Base-by-base conservation (phyloP, 2,888 invertebrate species). In the Lysandra bellargus region DNA sequence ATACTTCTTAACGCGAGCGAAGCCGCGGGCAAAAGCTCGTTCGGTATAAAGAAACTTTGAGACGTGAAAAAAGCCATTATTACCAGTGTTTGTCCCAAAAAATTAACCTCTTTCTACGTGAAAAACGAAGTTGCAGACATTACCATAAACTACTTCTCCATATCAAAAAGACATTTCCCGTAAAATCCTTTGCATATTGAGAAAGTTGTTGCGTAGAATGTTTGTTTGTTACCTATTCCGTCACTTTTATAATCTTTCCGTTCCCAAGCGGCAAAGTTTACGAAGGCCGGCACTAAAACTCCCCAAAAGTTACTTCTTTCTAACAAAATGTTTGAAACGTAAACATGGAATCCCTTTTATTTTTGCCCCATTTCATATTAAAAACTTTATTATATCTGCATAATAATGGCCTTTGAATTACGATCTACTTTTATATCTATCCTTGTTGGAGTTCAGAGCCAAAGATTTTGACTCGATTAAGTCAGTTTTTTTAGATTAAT, bases 231-330 rank as follows among this genome's bases (percentile, higher is more conserved):
- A 69, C 17, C 57, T 57, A 17, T 17, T 69, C 33, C 33, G 33
- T 17, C 69, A 69, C 69, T 69, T 69, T 69, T 33, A 69, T 33
- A 69, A 69, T 69, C 69, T 69, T 69, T 69, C 69, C 69, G 69
- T 69, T 37, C 33, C 69, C 33, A 37, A 69, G 69, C 12, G 69
- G 69, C 33, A 14, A 69, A 33, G 69, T 69, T 69, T 1, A 14
- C 33, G 69, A 33, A 69, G 69, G 69, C 14, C 69, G 14, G 4
- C 33, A 69, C 69, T 69, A 4, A 69, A 37, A 69, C 5, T 69
- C 14, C 12, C 64, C 33, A 5, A 37, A 69, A 69, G 64, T 30
- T 64, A 37, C 33, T 69, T 37, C 33, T 37, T 69, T 14, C 61
- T 14, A 37, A 69, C 69, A 69, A 69, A 69, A 69, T 69, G 69